phyloP scores from a whole-genome alignment of 2,113 vertebrate genomes.

The Phrynosoma blainvillii region DNA sequence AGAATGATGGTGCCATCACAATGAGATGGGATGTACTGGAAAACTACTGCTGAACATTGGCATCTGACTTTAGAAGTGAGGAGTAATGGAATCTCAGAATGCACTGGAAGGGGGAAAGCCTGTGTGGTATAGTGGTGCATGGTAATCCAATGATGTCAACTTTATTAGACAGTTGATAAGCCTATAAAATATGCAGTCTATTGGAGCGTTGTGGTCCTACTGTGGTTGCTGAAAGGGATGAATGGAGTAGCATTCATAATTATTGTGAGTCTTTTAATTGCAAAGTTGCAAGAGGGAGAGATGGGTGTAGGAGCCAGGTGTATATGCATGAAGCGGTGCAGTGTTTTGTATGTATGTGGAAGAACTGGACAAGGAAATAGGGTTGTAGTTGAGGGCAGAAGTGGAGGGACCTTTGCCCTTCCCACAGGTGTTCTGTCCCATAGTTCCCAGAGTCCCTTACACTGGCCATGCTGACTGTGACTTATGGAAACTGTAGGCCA shows the following conservation, averaged over 20 bases:
- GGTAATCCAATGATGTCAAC: neutral
- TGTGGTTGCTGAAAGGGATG: neutral
- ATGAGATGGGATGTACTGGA: conserved; percentile 50
- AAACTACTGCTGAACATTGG: neutral
- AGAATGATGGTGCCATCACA: conserved; percentile 98
- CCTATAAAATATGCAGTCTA: neutral
- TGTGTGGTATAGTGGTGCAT: neutral
- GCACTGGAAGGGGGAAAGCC: neutral
- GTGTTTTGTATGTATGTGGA: neutral
- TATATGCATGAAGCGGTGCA: neutral
- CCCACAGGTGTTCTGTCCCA: too few relatives aligned
- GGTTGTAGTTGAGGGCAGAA: neutral
- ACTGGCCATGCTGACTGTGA: too few relatives aligned
- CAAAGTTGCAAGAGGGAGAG: neutral
- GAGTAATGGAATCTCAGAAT: neutral
- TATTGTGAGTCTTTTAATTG: neutral
- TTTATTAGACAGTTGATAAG: neutral
- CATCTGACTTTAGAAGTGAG: conserved; percentile 23
- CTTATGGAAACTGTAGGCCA: too few relatives aligned
- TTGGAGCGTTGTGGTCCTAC: neutral
- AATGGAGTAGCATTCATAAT: neutral
- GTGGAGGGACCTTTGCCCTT: too few relatives aligned
- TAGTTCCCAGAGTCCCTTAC: too few relatives aligned
- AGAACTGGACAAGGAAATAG: neutral
- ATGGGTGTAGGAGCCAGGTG: neutral